Conservation (phyloP, 1,140 invertebrate species). For the Cataglyphis hispanica region DNA sequence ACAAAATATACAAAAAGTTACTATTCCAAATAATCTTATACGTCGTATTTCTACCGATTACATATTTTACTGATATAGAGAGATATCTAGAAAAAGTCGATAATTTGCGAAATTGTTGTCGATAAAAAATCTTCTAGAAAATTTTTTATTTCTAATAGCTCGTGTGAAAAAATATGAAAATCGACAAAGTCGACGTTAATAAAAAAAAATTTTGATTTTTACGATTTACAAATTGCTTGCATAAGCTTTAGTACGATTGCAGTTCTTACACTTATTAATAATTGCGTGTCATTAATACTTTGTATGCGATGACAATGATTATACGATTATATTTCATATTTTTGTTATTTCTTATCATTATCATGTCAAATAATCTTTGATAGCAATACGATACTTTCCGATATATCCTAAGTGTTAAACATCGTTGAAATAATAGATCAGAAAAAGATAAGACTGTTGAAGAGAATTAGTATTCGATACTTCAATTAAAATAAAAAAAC, state of each 20-base stretch:
- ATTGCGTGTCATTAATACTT: conserved; percentile 62
- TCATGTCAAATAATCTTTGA: conserved; percentile 28
- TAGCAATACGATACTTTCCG: conserved; percentile 50
- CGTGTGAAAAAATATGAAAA: conserved; percentile 19
- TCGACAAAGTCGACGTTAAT: conserved; percentile 11
- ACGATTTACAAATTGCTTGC: neutral
- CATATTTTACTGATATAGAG: neutral
- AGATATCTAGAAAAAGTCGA: conserved; percentile 55
- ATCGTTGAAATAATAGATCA: neutral
- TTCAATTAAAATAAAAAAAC: conserved; percentile 2
- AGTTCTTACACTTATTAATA: conserved; percentile 39
- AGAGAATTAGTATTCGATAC: neutral
- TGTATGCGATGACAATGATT: conserved; percentile 64
- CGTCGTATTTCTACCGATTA: neutral
- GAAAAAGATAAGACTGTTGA: neutral
- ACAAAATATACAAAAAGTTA: neutral
- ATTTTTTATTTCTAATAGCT: conserved; percentile 37
- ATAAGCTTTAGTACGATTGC: conserved; percentile 55
- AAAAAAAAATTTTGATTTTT: conserved; percentile 38
- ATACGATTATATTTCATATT: conserved; percentile 51
- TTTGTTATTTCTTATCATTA: conserved; percentile 59
- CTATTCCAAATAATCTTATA: conserved; percentile 3
- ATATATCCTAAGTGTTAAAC: neutral
- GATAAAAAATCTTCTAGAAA: conserved; percentile 71
- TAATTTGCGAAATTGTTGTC: conserved; percentile 44